phyloP scores from a whole-genome alignment of 2,113 vertebrate species.

The Hippolais icterina region DNA sequence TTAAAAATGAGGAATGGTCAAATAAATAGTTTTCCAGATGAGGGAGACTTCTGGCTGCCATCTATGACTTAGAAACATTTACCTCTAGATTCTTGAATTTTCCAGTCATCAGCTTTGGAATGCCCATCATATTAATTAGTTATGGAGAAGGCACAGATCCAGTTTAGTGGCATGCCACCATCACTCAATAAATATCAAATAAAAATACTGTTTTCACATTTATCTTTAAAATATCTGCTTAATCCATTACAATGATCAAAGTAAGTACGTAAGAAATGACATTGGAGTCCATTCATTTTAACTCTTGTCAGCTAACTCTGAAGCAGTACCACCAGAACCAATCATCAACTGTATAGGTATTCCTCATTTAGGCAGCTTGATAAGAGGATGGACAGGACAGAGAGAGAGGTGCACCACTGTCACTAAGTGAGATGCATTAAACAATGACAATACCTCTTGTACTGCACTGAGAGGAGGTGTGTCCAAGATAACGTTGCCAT shows the following conservation, averaged over 20 bases:
- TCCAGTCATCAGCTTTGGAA: background rate
- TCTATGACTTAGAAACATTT: background rate
- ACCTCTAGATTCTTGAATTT: background rate
- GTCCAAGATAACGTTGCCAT: background rate
- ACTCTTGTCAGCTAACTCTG: constrained; percentile 13
- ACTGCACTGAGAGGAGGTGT: background rate
- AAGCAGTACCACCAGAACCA: constrained; percentile 32
- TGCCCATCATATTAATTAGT: constrained; percentile 4
- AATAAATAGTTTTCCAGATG: background rate
- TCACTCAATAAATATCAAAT: constrained; percentile 30
- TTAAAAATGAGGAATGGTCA: background rate
- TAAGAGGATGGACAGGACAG: background rate
- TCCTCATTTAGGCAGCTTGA: background rate
- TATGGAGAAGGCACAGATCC: background rate
- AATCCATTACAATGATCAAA: constrained; percentile 28
- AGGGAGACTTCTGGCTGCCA: background rate
- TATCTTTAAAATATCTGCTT: constrained; percentile 18
- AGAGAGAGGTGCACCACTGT: background rate
- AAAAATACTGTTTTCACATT: background rate
- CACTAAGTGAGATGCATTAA: background rate
- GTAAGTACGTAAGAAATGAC: constrained; percentile 1
- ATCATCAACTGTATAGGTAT: background rate
- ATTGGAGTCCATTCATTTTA: constrained; percentile 23
- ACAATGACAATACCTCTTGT: background rate
- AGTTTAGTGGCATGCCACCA: background rate